These are phyloP conservation scores for Lymantria monacha DNA, from an alignment of 2,888 invertebrate genomes.

Conservation along the genomic window DNA sequence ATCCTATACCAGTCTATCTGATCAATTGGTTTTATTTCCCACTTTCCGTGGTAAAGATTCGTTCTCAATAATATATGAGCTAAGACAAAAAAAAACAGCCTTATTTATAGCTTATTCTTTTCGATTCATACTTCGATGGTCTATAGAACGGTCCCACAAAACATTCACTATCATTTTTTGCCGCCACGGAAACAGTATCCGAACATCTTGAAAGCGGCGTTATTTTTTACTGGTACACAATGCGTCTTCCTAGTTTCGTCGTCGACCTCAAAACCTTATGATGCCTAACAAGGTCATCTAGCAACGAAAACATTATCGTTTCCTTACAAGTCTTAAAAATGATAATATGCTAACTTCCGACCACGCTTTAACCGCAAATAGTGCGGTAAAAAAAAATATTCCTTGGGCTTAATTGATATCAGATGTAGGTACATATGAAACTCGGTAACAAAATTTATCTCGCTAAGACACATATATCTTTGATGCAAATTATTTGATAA, in stretches of 20 bases:
- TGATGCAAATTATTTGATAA: too few species aligned
- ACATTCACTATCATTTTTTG: conserved; percentile 7
- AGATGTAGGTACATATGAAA: too few species aligned
- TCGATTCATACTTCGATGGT: not conserved
- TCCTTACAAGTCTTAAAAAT: conserved; percentile 1
- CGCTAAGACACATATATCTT: too few species aligned
- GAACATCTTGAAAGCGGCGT: conserved; percentile 2
- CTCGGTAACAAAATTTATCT: too few species aligned
- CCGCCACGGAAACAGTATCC: not conserved
- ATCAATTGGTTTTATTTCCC: too few species aligned
- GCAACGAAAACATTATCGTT: conserved; percentile 6
- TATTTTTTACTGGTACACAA: conserved; percentile 1
- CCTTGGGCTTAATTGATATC: not conserved
- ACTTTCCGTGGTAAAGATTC: too few species aligned
- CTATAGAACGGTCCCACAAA: conserved; percentile 5
- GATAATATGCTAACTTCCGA: not conserved
- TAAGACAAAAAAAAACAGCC: too few species aligned
- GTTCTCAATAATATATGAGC: too few species aligned
- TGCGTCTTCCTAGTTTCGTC: conserved; percentile 6
- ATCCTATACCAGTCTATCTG: too few species aligned
- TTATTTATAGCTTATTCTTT: not conserved
- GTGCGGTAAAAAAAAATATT: not conserved
- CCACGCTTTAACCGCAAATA: not conserved
- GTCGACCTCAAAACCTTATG: conserved; percentile 11
- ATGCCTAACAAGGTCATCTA: conserved; percentile 14